Percentiles rank a stretch among this genome's conserved stretches.
phyloP scores from a whole-genome alignment of 2,113 vertebrate genomes.

The Oncorhynchus clarkii region DNA sequence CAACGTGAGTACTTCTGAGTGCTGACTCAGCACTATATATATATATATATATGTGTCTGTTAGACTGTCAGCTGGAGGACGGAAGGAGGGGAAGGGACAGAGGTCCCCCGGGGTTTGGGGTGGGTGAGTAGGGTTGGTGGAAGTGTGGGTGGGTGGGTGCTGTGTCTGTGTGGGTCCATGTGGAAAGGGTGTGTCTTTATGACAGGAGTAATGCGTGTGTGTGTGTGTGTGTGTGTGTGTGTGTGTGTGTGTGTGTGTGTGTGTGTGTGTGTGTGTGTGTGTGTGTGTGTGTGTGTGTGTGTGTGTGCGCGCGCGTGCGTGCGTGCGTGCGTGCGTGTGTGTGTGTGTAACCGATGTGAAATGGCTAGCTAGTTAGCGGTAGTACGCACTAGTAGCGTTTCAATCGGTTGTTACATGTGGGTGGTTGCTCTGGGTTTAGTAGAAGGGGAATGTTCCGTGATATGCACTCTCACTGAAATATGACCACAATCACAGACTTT shows the following conservation, averaged over 20 bases:
- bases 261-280: no score
- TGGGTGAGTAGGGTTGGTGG: not conserved
- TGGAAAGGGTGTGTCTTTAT: not conserved
- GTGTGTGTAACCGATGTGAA: not conserved
- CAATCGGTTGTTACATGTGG: not conserved
- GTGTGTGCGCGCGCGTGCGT: not conserved
- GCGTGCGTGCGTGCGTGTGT: not conserved
- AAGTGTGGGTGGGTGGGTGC: constrained; percentile 32
- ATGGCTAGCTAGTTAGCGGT: no score
- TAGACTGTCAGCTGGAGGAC: constrained; percentile 54
- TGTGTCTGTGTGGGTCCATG: not conserved
- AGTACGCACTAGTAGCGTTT: no score
- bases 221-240: not conserved
- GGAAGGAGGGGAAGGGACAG: not conserved
- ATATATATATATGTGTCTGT: constrained; percentile 29
- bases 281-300: not conserved
- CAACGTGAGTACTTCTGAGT: not conserved
- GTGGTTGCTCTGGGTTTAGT: not conserved
- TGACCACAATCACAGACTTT: not conserved
- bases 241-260: no score
- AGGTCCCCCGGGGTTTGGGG: not conserved
- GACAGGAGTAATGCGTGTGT: not conserved
- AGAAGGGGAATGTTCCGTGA: not conserved
- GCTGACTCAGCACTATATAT: constrained; percentile 24
- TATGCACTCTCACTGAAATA: not conserved